These are phyloP conservation scores for Mya arenaria DNA, from an alignment of 1,140 invertebrate genomes.

Conservation along the genomic window DNA sequence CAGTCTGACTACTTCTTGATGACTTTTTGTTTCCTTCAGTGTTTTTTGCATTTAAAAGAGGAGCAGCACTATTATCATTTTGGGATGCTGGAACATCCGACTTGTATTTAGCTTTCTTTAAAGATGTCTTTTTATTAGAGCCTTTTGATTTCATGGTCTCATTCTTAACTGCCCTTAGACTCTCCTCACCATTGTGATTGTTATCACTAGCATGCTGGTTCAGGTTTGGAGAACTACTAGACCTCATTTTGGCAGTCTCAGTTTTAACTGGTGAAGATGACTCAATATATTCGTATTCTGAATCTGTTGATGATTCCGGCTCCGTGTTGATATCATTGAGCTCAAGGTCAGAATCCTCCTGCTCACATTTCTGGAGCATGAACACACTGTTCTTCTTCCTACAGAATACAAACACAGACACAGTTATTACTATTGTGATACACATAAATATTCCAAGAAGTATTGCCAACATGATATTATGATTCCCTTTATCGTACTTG, in stretches of 20 bases:
- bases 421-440: conserved; percentile 72
- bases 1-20: no score
- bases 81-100: no score
- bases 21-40: no score
- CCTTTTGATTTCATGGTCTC: no score
- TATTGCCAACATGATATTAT: conserved; percentile 53
- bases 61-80: no score
- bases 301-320: conserved; percentile 60
- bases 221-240: conserved; percentile 57
- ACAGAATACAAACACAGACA: conserved; percentile 74
- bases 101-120: no score
- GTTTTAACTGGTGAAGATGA: conserved; percentile 15
- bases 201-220: neutral
- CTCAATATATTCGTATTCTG: conserved; percentile 37
- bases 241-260: no score
- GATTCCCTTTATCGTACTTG: conserved; percentile 43
- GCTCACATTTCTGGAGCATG: conserved; percentile 69
- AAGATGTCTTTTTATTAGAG: no score
- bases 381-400: conserved; percentile 79
- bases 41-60: no score
- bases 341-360: conserved; percentile 70
- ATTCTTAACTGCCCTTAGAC: no score
- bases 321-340: conserved; percentile 75
- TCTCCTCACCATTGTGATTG: no score
- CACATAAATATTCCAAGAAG: conserved; percentile 68